Evolutionary conservation across 1,140 invertebrate genomes (phyloP), one percentile per base, ranked within the genome.

Genomic region (Neodiprion virginianus): DNA sequence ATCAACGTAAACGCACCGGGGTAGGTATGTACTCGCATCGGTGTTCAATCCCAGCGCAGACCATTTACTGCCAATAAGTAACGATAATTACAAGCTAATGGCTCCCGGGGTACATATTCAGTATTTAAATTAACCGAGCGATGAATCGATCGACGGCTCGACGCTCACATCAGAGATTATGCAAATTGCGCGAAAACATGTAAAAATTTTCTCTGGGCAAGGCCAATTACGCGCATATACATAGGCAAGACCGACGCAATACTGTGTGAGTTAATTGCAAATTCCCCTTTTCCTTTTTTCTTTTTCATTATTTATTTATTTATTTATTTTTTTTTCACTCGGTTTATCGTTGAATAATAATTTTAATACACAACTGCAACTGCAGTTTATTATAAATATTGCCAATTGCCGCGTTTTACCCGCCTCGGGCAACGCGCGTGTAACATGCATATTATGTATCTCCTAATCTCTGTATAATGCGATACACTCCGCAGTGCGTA

Each of bases 31-130:
- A 61, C 53, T 17, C 4, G 53, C 53, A 8, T 12, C 53, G 5
- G 11, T 61, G 7, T 61, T 61, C 53, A 61, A 17, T 61, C 11
- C 11, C 53, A 61, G 4, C 53, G 53, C 53, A 61, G n/a, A 61
- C 53, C 53, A 61, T 61, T 61, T 61, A 61, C 53, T 0, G n/a
- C 53, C 53, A 61, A 61, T 61, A 61, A 61, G 53, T 61, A 61
- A 61, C 53, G 53, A 61, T 61, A 61, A 61, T 61, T 61, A 61
- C 53, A 61, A 61, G 53, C 53, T 61, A 61, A 61, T 61, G 53
- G 53, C 53, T 61, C 53, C 53, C 53, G 53, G 53, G 53, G 53
- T 61, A 61, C 53, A 61, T 61, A 61, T 61, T 61, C 53, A 61
- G 53, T 61, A 61, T 61, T 61, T 61, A 61, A 61, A 61, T 61